Evolutionary conservation across 2,797 vertebrate genomes (phyloP), one percentile per base, ranked within the genome.

Genomic region (Sebastes taczanowskii): DNA sequence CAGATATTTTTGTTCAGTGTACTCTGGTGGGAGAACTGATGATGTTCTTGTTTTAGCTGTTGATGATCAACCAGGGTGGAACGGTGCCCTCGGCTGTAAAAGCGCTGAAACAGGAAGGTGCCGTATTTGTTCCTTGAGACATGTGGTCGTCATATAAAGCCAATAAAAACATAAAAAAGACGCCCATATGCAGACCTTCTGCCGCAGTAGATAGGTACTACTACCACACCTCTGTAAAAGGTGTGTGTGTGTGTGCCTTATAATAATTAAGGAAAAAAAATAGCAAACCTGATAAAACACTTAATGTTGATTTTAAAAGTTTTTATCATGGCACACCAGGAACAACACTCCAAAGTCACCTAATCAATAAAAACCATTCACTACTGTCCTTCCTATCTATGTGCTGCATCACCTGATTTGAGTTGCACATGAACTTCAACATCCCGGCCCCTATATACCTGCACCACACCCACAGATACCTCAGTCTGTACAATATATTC

Each of bases 141-240:
- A 35, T 77, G 56, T 71, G 63, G n/a, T 34, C 2, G 0, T 72
- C 58, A 70, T 20, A 55, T 6, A 14, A 6, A 27, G 25, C 22
- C 46, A 66, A 29, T 91, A 90, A 92, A 93, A 34, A 25, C 74
- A 90, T 89, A 88, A 91, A 91, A 20, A 11, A 0, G 38, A 22
- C 16, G 0, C 11, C 35, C 34, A 58, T 4, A 22, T 13, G 23
- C 2, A 3, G 22, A 72, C 42, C 22, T 38, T 46, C 35, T 58
- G 14, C n/a, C 11, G 34, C 9, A 5, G 10, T 11, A 58, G 2
- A 69, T 3, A 42, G 25, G 7, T 7, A 32, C 20, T 1, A 5
- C 4, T 5, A 6, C 16, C 30, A 18, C 18, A 25, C 38, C 32
- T 69, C 11, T 29, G 2, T 56, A 4, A 30, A 58, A 16, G 6